A percentile compares a stretch with the other conserved stretches of the same genome.
Conservation (phyloP, 2,797 vertebrate species). For the Spinus olivaceus region DNA sequence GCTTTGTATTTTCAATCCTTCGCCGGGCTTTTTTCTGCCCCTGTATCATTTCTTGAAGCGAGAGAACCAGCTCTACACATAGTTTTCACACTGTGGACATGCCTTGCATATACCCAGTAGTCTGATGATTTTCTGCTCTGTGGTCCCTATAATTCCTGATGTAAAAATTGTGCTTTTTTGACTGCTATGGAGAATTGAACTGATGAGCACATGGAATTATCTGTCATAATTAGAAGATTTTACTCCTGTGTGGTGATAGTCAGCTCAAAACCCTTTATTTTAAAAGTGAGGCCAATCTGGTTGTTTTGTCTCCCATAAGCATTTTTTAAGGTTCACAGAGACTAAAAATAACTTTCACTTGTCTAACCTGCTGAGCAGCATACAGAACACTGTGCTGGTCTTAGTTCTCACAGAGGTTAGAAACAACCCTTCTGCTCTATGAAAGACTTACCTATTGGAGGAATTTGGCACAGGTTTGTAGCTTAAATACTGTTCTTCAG, state of each 20-base stretch:
- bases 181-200: not conserved
- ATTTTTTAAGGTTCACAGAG: not conserved
- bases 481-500: not conserved
- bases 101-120: not conserved
- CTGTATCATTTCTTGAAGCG: not conserved
- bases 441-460: not conserved
- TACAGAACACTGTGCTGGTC: not conserved
- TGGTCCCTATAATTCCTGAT: not conserved
- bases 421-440: not conserved
- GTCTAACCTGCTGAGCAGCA: not conserved
- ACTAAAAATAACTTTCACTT: not conserved
- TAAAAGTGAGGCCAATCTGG: not conserved
- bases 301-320: not conserved
- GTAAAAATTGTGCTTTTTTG: not conserved
- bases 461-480: not conserved
- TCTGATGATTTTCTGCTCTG: not conserved
- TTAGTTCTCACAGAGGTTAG: not conserved
- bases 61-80: rapidly evolving
- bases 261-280: not conserved
- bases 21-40: not conserved
- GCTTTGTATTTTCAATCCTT: not conserved
- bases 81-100: not conserved
- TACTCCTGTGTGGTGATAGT: not conserved
- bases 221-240: not conserved
- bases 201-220: not conserved